Evolutionary conservation across 1,140 invertebrate genomes (phyloP).

Genomic region (Drosophila orena): DNA sequence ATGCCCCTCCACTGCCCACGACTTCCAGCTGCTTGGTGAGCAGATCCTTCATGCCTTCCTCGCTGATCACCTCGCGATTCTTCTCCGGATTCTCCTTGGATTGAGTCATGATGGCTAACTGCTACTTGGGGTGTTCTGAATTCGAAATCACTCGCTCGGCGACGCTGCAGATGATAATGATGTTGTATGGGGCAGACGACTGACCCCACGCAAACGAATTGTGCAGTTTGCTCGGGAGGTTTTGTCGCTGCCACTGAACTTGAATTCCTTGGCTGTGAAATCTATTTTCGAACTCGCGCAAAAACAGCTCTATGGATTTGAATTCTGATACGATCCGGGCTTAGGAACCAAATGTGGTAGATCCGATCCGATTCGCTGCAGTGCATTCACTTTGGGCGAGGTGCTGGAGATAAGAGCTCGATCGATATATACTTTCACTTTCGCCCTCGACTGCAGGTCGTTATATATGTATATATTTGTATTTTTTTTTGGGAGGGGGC

Average conservation of each 20-base stretch:
- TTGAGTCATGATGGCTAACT: conserved; percentile 49
- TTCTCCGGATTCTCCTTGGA: conserved; percentile 71
- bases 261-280: conserved; percentile 29
- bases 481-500: background rate
- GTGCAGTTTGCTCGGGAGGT: conserved; percentile 13
- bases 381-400: conserved; percentile 61
- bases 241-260: conserved; percentile 50
- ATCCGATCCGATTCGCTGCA: conserved; percentile 1
- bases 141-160: background rate
- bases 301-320: conserved; percentile 4
- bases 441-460: conserved; percentile 13
- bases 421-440: conserved; percentile 33
- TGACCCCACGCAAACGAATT: conserved; percentile 22
- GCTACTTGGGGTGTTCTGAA: conserved; percentile 19
- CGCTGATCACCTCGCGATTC: conserved; percentile 67
- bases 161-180: background rate
- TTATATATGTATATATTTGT: background rate
- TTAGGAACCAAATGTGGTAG: conserved; percentile 16
- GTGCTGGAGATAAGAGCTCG: conserved; percentile 28
- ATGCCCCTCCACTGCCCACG: conserved; percentile 73
- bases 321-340: conserved; percentile 5
- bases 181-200: conserved; percentile 6
- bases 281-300: conserved; percentile 23
- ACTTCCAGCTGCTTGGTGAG: conserved; percentile 79
- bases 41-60: conserved; percentile 76